phyloP scores from a whole-genome alignment of 2,888 invertebrate species.

The Lasioglossum figueresi region DNA sequence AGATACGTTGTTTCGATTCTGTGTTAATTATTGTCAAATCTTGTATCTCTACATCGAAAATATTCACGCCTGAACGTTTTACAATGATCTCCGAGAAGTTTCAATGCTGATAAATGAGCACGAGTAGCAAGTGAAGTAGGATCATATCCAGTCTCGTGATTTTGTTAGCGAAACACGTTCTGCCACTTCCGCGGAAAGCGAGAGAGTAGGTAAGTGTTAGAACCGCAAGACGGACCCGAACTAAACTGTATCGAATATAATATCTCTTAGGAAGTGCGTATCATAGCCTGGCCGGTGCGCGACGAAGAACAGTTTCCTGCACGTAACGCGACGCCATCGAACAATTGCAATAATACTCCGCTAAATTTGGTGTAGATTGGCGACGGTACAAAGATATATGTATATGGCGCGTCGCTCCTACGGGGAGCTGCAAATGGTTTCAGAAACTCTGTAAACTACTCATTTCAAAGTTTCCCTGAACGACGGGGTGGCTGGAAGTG shows the following conservation, averaged over 20 bases:
- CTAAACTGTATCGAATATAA: conserved; percentile 13
- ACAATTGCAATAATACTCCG: conserved; percentile 34
- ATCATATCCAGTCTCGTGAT: background rate
- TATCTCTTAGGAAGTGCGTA: conserved; percentile 9
- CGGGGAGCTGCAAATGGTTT: conserved; percentile 28
- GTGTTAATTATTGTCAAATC: background rate
- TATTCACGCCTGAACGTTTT: background rate
- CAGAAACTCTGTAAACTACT: conserved; percentile 50
- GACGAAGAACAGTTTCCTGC: conserved; percentile 20
- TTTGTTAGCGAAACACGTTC: conserved; percentile 14
- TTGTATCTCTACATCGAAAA: background rate
- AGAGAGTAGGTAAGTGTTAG: background rate
- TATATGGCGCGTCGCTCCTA: background rate
- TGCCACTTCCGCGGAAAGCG: background rate
- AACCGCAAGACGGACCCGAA: background rate
- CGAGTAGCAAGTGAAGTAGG: background rate
- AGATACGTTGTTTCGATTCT: background rate
- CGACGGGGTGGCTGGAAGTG: conserved; percentile 16
- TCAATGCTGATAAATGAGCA: background rate
- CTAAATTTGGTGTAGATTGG: conserved; percentile 36
- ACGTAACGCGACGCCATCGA: conserved; percentile 13
- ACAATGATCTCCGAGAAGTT: background rate
- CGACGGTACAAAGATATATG: conserved; percentile 7
- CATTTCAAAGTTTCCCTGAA: conserved; percentile 52
- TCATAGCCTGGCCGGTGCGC: conserved; percentile 29